phyloP scores from a whole-genome alignment of 2,888 invertebrate species.

The Tridacna gigas region DNA sequence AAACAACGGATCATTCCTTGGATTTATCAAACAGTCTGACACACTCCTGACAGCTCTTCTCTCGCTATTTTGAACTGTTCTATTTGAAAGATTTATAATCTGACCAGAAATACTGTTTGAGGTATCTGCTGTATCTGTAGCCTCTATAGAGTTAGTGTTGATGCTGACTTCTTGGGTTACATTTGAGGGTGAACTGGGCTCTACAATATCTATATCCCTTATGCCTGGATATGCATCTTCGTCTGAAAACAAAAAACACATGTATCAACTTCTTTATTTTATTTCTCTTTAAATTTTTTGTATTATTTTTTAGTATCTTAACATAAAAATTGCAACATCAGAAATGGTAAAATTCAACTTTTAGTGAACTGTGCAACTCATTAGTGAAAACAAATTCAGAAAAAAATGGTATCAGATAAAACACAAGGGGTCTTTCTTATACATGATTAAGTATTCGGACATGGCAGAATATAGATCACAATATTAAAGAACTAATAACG shows the following conservation, averaged over 20 bases:
- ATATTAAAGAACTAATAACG: no score
- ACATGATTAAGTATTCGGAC: no score
- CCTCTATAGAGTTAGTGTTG: background rate
- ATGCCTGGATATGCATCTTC: conserved; percentile 11
- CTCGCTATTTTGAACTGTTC: background rate
- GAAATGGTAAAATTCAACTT: no score
- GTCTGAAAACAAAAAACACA: conserved; percentile 9
- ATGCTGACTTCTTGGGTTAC: background rate
- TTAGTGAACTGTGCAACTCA: no score
- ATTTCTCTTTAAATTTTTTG: no score
- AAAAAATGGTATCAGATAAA: no score
- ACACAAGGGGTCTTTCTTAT: no score
- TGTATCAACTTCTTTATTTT: background rate
- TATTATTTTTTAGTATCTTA: no score
- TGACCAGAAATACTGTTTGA: background rate
- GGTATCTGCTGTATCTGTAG: background rate
- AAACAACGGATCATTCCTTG: conserved; percentile 17
- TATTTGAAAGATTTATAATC: background rate
- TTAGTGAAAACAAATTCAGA: no score
- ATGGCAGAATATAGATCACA: no score
- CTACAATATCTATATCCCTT: conserved; percentile 20
- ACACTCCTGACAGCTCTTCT: background rate
- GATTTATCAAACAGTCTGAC: conserved; percentile 7
- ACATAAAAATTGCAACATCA: no score
- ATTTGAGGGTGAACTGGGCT: conserved; percentile 16